A percentile compares a stretch with the other conserved stretches of the same genome.
These are phyloP conservation scores for Scaptodrosophila latifasciaeformis DNA, from an alignment of 2,888 invertebrate species.

Conservation along the genomic window DNA sequence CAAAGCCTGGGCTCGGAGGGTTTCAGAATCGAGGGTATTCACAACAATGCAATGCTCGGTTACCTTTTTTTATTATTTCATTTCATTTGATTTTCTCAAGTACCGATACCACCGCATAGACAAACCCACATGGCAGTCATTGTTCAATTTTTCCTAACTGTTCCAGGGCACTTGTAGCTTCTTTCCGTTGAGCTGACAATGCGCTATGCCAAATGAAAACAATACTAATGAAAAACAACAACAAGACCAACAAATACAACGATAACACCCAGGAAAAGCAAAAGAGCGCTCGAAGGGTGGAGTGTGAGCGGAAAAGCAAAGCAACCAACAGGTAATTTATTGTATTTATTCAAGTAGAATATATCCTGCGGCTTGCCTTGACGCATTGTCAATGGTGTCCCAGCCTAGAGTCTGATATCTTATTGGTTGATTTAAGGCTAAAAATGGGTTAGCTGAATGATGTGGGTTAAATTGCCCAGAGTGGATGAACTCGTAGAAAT, in stretches of 20 bases:
- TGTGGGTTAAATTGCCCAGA: not conserved
- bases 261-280: too few relatives aligned
- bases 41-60: conserved; percentile 41
- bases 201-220: conserved; percentile 23
- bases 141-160: conserved; percentile 40
- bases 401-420: too few relatives aligned
- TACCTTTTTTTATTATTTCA: conserved; percentile 20
- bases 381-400: conserved; percentile 55
- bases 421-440: too few relatives aligned
- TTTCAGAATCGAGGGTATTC: conserved; percentile 28
- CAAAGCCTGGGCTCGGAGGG: conserved; percentile 37
- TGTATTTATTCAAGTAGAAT: conserved; percentile 65
- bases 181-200: conserved; percentile 44
- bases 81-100: conserved; percentile 51
- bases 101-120: conserved; percentile 26
- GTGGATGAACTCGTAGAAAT: not conserved
- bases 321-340: conserved; percentile 63
- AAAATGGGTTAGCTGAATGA: not conserved
- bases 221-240: conserved; percentile 28
- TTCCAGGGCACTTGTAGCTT: conserved; percentile 53
- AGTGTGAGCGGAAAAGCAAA: not conserved
- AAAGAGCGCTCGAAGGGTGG: too few relatives aligned
- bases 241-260: too few relatives aligned
- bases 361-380: conserved; percentile 64
- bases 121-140: conserved; percentile 7